These are phyloP conservation scores for Achlya flavicornis DNA, from an alignment of 2,888 invertebrate genomes.

Conservation along the genomic window DNA sequence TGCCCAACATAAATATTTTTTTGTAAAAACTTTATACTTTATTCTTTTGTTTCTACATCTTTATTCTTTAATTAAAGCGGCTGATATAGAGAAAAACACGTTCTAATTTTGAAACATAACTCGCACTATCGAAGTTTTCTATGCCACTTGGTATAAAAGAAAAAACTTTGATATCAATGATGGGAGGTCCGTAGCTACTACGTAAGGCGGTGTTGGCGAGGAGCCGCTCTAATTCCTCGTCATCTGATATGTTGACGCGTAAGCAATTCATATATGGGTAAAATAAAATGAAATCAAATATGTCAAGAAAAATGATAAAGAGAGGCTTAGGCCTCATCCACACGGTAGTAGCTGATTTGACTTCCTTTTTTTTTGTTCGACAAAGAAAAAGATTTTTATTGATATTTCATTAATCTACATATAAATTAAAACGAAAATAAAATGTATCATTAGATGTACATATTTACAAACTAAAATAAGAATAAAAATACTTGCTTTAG, in stretches of 20 bases:
- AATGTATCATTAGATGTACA: no score
- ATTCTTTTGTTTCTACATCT: neutral
- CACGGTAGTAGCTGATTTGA: conserved; percentile 79
- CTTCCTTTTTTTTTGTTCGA: conserved; percentile 59
- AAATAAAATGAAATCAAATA: conserved; percentile 58
- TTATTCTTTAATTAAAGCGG: neutral
- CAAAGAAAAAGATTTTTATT: no score
- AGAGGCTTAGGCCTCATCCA: conserved; percentile 75
- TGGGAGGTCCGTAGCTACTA: conserved; percentile 81
- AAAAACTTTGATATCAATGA: fast-evolving
- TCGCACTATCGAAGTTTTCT: conserved; percentile 63
- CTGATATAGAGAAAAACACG: conserved; percentile 22
- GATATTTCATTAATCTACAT: no score
- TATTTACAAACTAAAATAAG: no score
- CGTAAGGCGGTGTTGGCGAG: conserved; percentile 72
- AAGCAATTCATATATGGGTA: conserved; percentile 71
- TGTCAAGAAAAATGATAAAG: conserved; percentile 77
- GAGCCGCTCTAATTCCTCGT: conserved; percentile 75
- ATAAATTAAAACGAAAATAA: no score
- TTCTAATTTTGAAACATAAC: conserved; percentile 49
- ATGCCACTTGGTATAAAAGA: conserved; percentile 33
- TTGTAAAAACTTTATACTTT: neutral
- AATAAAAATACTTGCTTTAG: no score
- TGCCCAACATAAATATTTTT: neutral
- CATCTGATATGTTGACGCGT: conserved; percentile 74